Percentiles rank a stretch among this genome's conserved stretches.
phyloP scores from a whole-genome alignment of 2,113 vertebrate species.

The Oryzias melastigma region DNA sequence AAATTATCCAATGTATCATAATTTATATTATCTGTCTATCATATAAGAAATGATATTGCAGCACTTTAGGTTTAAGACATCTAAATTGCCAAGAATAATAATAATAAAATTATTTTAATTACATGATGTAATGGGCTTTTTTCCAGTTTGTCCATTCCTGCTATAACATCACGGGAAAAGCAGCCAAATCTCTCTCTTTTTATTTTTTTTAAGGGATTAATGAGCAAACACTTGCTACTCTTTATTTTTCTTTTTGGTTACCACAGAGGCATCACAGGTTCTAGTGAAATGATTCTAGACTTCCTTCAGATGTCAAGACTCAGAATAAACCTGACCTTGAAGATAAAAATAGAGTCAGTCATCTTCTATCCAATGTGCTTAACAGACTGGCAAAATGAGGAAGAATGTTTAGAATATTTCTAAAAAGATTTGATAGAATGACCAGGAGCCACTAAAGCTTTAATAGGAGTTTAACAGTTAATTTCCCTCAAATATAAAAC shows the following conservation, averaged over 20 bases:
- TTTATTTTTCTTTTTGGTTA: conserved; percentile 36
- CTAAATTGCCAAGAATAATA: no score
- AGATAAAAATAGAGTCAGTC: conserved; percentile 66
- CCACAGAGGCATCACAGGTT: conserved; percentile 61
- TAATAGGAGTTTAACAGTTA: neutral
- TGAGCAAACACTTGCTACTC: conserved; percentile 73
- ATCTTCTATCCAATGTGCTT: conserved; percentile 44
- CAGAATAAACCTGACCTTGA: conserved; percentile 73
- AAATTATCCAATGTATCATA: no score
- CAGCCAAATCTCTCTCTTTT: conserved; percentile 64
- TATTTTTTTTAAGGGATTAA: conserved; percentile 72
- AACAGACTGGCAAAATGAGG: conserved; percentile 19
- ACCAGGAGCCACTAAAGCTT: neutral
- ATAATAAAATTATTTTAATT: no score
- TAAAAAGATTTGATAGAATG: neutral
- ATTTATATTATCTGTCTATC: no score
- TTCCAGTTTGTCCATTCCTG: conserved; percentile 16
- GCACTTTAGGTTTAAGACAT: no score
- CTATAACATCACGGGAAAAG: conserved; percentile 63
- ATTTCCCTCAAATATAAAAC: neutral
- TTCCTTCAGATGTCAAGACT: conserved; percentile 71
- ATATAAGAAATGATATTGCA: no score
- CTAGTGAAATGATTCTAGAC: conserved; percentile 48
- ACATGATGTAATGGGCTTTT: no score
- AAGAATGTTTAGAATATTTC: conserved; percentile 30